Percentiles rank a stretch among this genome's conserved stretches.
phyloP scores from a whole-genome alignment of 2,888 invertebrate genomes.

The Eristalinus sepulchralis region DNA sequence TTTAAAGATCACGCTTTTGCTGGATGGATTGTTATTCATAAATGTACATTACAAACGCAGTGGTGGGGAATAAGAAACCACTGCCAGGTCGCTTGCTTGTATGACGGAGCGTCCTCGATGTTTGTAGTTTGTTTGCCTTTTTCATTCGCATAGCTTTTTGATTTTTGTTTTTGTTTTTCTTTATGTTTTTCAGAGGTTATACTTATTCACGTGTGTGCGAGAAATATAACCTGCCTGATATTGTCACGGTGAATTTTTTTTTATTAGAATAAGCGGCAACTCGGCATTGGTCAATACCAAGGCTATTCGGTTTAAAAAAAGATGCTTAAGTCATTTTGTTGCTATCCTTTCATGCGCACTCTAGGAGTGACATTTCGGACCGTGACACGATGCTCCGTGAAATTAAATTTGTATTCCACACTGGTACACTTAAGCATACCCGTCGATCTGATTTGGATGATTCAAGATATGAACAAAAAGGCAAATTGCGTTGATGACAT shows the following conservation, averaged over 20 bases:
- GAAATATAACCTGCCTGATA: neutral
- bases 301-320: neutral
- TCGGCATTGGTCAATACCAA: slow-evolving; percentile 5
- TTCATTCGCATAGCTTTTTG: neutral
- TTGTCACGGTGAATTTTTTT: slow-evolving; percentile 16
- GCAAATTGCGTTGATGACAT: neutral
- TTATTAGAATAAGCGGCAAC: neutral
- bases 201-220: neutral
- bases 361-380: neutral
- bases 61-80: slow-evolving; percentile 17
- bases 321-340: neutral
- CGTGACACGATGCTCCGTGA: neutral
- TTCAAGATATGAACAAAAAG: neutral
- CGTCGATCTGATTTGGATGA: neutral
- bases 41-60: slow-evolving; percentile 2
- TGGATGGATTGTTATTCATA: slow-evolving; percentile 28
- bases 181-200: neutral
- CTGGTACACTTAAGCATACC: neutral
- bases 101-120: neutral
- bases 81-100: neutral
- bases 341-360: slow-evolving; percentile 15
- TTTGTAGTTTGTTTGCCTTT: slow-evolving; percentile 26
- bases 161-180: neutral
- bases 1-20: slow-evolving; percentile 45
- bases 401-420: slow-evolving; percentile 17